Conservation (phyloP, 2,888 invertebrate genomes). For the Hirtodrosophila trivittata region DNA sequence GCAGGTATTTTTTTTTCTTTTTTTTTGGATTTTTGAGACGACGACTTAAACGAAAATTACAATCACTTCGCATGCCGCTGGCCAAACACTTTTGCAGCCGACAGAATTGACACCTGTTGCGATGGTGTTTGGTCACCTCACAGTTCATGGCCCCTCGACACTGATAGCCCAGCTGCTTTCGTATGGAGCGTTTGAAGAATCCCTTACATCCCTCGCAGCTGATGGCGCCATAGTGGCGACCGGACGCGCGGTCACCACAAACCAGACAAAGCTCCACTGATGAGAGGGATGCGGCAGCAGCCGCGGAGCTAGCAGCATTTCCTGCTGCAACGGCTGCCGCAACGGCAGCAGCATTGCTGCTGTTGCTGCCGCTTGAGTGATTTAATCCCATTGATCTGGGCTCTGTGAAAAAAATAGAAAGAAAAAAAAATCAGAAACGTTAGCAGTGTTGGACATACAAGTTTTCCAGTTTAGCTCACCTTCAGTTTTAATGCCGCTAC, state of each 20-base stretch:
- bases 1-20: slow-evolving; percentile 23
- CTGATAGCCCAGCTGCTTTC: slow-evolving; percentile 98
- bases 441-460: slow-evolving; percentile 13
- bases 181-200: slow-evolving; percentile 98
- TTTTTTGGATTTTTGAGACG: slow-evolving; percentile 66
- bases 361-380: slow-evolving; percentile 46
- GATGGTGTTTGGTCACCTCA: slow-evolving; percentile 98
- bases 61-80: slow-evolving; percentile 99
- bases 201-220: slow-evolving; percentile 98
- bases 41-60: slow-evolving; percentile 87
- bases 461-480: slow-evolving; percentile 60
- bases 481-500: slow-evolving; percentile 80
- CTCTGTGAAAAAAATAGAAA: slow-evolving; percentile 45
- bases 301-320: slow-evolving; percentile 56
- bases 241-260: slow-evolving; percentile 97
- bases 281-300: slow-evolving; percentile 51
- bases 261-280: slow-evolving; percentile 93
- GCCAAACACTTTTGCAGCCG: slow-evolving; percentile 98
- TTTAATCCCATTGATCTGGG: slow-evolving; percentile 59
- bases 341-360: slow-evolving; percentile 36
- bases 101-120: slow-evolving; percentile 99
- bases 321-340: slow-evolving; percentile 45
- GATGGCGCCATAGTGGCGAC: slow-evolving; percentile 95
- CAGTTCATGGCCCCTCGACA: slow-evolving; percentile 98
- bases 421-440: slow-evolving; percentile 18